Evolutionary conservation across 2,888 invertebrate genomes (phyloP).

Genomic region (Drosophila niveifrons): DNA sequence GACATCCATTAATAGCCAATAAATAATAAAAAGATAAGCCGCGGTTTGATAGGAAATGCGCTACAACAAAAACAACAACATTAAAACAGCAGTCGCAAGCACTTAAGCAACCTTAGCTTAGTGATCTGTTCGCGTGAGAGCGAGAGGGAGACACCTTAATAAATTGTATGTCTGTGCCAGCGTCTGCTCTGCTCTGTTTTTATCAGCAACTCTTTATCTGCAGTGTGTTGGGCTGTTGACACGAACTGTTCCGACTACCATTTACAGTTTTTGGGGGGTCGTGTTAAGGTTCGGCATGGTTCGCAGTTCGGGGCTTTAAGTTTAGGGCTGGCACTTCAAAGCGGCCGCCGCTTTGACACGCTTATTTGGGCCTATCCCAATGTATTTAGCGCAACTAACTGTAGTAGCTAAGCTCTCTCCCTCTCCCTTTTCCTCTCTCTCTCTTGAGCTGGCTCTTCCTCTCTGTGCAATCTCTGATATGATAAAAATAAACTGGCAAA

Average conservation of each 20-base stretch:
- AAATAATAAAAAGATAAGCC: constrained; percentile 34
- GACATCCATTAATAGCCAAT: constrained; percentile 40
- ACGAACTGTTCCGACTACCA: constrained; percentile 34
- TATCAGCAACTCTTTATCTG: constrained; percentile 47
- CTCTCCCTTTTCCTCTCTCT: background rate
- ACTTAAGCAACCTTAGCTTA: constrained; percentile 23
- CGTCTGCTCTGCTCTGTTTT: constrained; percentile 11
- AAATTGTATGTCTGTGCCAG: constrained; percentile 15
- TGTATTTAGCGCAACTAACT: constrained; percentile 38
- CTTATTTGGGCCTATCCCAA: constrained; percentile 52
- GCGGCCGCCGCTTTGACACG: constrained; percentile 27
- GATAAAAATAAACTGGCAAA: constrained; percentile 22
- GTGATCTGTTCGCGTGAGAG: constrained; percentile 13
- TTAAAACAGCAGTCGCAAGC: background rate
- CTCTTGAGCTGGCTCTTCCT: background rate
- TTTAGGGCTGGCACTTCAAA: constrained; percentile 36
- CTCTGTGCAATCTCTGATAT: constrained; percentile 38
- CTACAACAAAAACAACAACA: constrained; percentile 12
- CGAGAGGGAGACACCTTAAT: constrained; percentile 16
- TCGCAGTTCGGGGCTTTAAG: constrained; percentile 3
- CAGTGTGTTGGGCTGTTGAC: constrained; percentile 44
- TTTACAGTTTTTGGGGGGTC: constrained; percentile 50
- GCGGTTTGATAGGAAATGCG: constrained; percentile 12
- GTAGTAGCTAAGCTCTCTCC: constrained; percentile 21
- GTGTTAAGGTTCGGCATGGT: constrained; percentile 10